Conservation (phyloP, 1,140 invertebrate species). For the Trinorchestia longiramus region DNA sequence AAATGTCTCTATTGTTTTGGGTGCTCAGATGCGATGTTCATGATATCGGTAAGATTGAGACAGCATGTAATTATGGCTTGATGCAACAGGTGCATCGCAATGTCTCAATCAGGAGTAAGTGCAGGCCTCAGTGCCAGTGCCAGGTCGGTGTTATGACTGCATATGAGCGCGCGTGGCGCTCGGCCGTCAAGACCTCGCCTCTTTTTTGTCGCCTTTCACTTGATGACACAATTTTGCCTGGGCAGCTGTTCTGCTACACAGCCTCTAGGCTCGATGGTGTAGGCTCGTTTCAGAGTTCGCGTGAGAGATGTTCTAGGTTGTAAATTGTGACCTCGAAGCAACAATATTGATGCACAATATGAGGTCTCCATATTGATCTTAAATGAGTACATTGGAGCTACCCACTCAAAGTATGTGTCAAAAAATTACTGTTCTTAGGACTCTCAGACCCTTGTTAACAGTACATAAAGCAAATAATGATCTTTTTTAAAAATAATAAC, state of each 20-base stretch:
- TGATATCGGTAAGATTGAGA: constrained; percentile 19
- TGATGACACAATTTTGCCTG: constrained; percentile 49
- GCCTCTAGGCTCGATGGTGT: background rate
- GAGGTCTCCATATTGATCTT: too few species aligned
- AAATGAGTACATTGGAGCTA: too few species aligned
- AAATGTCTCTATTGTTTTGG: constrained; percentile 47
- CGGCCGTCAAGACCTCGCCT: constrained; percentile 46
- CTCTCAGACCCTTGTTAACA: too few species aligned
- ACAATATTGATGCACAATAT: too few species aligned
- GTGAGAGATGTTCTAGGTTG: background rate
- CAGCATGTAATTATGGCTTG: constrained; percentile 48
- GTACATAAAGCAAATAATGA: too few species aligned
- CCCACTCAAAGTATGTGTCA: too few species aligned
- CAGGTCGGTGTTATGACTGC: constrained; percentile 35
- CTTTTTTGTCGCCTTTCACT: constrained; percentile 47
- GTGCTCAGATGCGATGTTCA: constrained; percentile 12
- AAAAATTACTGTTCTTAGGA: too few species aligned
- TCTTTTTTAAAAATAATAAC: too few species aligned
- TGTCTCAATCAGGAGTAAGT: constrained; percentile 43
- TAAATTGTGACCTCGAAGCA: background rate
- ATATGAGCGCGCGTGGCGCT: constrained; percentile 32
- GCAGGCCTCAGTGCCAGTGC: constrained; percentile 21
- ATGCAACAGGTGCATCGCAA: constrained; percentile 46
- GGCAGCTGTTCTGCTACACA: constrained; percentile 18
- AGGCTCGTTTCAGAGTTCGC: background rate